Base-by-base conservation (phyloP, 2,797 vertebrate genomes). In the Todus mexicanus region DNA sequence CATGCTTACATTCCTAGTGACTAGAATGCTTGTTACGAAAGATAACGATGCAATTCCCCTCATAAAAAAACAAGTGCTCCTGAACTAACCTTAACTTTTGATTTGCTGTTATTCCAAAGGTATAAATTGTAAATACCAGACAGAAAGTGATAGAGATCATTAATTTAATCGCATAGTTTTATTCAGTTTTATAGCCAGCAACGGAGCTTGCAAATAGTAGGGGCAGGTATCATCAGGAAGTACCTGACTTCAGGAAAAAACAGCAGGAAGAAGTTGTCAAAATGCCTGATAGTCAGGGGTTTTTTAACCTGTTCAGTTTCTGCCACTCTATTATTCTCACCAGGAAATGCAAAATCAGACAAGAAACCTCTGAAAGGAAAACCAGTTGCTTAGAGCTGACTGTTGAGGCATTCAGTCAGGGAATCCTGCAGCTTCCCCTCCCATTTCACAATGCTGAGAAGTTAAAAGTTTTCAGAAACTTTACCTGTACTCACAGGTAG, bases 361-460 rank as follows among this genome's bases (percentile, higher is more conserved):
- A 13, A 8, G 45, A 87, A 91, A 43, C 25, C 21, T 83, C 61
- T 47, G 29, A 83, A 69, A 85, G 9, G 57, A 82, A 71, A 79
- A 70, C 29, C 0, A 70, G 65, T 40, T 65, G 25, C 71, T 73
- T 50, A 45, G 13, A 75, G 66, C 16, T 0, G 0, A 50, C n/a
- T 64, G 27, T 25, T 59, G 27, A 86, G 37, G 53, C 50, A 78
- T 48, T 84, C 57, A 65, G 10, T 72, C 29, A 78, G 53, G 45
- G 63, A 90, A 84, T 61, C 42, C 59, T 76, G 64, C 17, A 79
- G 42, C 26, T 21, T 78, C 16, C 16, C 6, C 38, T 5, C 2
- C 7, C 12, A 31, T 57, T 81, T 94, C 66, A 87, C 63, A 80
- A 17, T 5, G 20, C 1, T 42, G 53, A 26, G 54, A 69, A 65